These are phyloP conservation scores for Hiodon alosoides DNA, from an alignment of 2,113 vertebrate genomes.

Conservation along the genomic window DNA sequence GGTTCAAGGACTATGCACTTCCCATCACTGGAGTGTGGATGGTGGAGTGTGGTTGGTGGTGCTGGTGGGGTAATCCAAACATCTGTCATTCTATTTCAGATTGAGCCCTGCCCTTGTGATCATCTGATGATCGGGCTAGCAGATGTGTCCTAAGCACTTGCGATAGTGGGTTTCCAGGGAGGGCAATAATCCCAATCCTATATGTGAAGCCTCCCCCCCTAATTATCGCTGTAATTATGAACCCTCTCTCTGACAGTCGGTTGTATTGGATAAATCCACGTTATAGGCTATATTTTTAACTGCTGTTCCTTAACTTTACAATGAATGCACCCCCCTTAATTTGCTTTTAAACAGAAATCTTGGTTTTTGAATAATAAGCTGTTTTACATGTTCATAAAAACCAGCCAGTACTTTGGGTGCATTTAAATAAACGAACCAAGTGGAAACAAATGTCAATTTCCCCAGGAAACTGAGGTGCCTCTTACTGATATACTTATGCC, in stretches of 20 bases:
- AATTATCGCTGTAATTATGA: background rate
- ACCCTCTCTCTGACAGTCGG: background rate
- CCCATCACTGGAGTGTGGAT: background rate
- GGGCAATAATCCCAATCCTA: slow-evolving; percentile 13
- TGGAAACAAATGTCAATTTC: no score
- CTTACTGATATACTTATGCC: no score
- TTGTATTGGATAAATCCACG: background rate
- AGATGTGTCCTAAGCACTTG: slow-evolving; percentile 12
- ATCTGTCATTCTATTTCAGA: slow-evolving; percentile 34
- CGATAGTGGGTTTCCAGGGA: background rate
- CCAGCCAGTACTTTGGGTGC: no score
- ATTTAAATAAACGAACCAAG: no score
- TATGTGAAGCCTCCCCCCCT: slow-evolving; percentile 20
- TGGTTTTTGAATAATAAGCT: no score
- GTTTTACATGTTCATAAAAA: no score
- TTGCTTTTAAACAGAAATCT: no score
- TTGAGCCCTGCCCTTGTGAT: slow-evolving; percentile 4
- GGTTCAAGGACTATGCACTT: background rate
- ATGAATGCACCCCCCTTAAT: no score
- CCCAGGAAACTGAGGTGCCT: no score
- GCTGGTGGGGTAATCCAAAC: slow-evolving; percentile 25
- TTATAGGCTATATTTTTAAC: no score
- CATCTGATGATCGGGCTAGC: slow-evolving; percentile 12
- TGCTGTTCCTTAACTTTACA: no score
- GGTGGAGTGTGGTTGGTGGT: background rate